Base-by-base conservation (phyloP, 2,113 vertebrate genomes). In the Antigone vipio region DNA sequence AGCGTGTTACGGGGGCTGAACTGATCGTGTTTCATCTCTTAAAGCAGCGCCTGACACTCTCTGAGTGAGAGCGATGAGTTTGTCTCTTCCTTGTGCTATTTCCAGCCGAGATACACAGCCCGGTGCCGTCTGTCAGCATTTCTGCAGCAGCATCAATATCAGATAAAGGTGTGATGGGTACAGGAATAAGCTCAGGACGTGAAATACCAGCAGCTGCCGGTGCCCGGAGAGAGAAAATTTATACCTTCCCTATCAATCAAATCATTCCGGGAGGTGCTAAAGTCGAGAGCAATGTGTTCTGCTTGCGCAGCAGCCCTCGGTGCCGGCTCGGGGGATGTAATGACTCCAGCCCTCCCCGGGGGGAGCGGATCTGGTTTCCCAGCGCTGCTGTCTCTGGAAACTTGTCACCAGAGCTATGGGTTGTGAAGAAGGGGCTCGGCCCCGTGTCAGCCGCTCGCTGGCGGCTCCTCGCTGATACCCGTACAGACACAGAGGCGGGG, bases 361-460 rank as follows among this genome's bases (percentile, higher is more conserved):
- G 23, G 1, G 6, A 72, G 35, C 0, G 3, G 38, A 9, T 40
- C 53, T 42, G 23, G 21, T 30, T 52, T 84, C 67, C 49, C 67
- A 53, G 50, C 16, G 4, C 35, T 27, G 49, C 73, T 30, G 38
- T 15, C 32, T 38, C 47, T 30, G 47, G 21, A 11, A 47, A 50
- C 18, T 8, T 17, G 14, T 76, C 38, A 30, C 4, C 59, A 67
- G 74, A 55, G 50, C 56, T 44, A 2, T 15, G 47, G 35, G 18
- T 5, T 66, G 22, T 19, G 11, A 42, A n/a, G 68, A 44, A 13
- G 15, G 18, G 7, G 29, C 63, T 69, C 22, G 12, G 35, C 53
- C 50, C 0, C 3, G 17, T 2, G 2, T 26, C 27, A 9, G 6
- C 30, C 6, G 1, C 69, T 56, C 2, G 2, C 73, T 30, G 21